These are phyloP conservation scores for Xanthia togata DNA, from an alignment of 2,888 invertebrate species.

Conservation along the genomic window DNA sequence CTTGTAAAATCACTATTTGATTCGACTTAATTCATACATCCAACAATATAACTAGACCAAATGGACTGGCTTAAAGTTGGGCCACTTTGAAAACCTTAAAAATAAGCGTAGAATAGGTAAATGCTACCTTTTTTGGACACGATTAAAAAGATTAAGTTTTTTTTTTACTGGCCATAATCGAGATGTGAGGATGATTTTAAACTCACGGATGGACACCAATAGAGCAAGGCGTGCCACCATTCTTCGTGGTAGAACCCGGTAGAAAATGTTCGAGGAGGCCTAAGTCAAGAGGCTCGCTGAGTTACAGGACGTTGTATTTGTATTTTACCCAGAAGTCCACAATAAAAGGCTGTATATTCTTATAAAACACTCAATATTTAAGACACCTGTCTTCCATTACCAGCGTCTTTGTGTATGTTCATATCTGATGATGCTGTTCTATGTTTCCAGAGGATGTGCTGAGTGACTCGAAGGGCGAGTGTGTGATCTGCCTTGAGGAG, in stretches of 20 bases:
- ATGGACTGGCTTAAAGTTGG: not conserved
- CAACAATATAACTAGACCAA: not conserved
- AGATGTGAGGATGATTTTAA: too few species aligned
- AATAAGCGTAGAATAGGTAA: not conserved
- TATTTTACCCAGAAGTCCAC: too few species aligned
- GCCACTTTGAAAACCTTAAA: not conserved
- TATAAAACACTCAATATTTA: not conserved
- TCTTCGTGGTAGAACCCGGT: too few species aligned
- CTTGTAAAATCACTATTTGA: not conserved
- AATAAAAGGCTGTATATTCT: too few species aligned
- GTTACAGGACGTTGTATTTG: not conserved
- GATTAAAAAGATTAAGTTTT: not conserved
- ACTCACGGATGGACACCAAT: too few species aligned
- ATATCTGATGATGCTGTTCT: constrained; percentile 54
- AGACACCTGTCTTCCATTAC: too few species aligned
- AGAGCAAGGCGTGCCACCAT: too few species aligned
- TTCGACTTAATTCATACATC: not conserved
- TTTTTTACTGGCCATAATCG: too few species aligned
- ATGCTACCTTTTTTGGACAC: too few species aligned
- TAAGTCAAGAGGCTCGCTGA: not conserved
- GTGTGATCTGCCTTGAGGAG: constrained; percentile 99
- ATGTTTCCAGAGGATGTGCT: constrained; percentile 97
- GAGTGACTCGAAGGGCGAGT: constrained; percentile 99
- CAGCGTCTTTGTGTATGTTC: not conserved
- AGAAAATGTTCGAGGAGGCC: too few species aligned